Conservation (phyloP, 1,140 invertebrate species). For the Gryon sp. region DNA sequence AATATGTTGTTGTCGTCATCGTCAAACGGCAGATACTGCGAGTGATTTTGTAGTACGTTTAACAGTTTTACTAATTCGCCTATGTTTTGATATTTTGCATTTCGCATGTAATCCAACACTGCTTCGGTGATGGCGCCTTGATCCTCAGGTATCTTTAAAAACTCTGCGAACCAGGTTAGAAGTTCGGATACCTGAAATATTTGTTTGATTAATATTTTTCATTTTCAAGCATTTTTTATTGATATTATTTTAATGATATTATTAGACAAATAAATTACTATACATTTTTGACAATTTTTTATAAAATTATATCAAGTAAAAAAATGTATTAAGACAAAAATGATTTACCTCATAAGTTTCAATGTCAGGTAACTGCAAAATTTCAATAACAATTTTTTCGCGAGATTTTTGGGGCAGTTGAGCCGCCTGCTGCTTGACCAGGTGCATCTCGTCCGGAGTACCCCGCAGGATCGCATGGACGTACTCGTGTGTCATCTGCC, state of each 20-base stretch:
- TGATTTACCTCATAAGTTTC: not conserved
- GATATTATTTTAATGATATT: too few relatives aligned
- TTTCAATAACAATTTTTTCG: not conserved
- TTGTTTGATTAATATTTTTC: too few relatives aligned
- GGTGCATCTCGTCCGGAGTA: slow-evolving; percentile 4
- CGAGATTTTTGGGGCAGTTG: not conserved
- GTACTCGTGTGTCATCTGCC: slow-evolving; percentile 1
- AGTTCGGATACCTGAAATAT: slow-evolving; percentile 22
- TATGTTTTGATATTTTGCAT: slow-evolving; percentile 8
- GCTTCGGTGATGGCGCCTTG: slow-evolving; percentile 3
- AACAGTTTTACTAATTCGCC: slow-evolving; percentile 15
- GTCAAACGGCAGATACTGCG: slow-evolving; percentile 8
- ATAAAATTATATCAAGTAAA: too few relatives aligned
- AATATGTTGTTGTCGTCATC: not conserved
- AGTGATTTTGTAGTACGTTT: not conserved
- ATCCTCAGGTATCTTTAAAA: not conserved
- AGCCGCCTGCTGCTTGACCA: slow-evolving; percentile 1
- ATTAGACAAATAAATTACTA: too few relatives aligned
- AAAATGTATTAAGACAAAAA: too few relatives aligned
- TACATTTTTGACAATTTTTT: too few relatives aligned
- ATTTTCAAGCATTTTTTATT: too few relatives aligned
- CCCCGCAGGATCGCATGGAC: slow-evolving; percentile 1
- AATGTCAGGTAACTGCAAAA: not conserved
- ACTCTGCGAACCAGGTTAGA: slow-evolving; percentile 14
- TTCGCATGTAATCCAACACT: slow-evolving; percentile 21